Percentiles rank a stretch among this genome's conserved stretches.
Evolutionary conservation across 2,797 vertebrate species (phyloP).

Genomic region (Sarcophilus harrisii): DNA sequence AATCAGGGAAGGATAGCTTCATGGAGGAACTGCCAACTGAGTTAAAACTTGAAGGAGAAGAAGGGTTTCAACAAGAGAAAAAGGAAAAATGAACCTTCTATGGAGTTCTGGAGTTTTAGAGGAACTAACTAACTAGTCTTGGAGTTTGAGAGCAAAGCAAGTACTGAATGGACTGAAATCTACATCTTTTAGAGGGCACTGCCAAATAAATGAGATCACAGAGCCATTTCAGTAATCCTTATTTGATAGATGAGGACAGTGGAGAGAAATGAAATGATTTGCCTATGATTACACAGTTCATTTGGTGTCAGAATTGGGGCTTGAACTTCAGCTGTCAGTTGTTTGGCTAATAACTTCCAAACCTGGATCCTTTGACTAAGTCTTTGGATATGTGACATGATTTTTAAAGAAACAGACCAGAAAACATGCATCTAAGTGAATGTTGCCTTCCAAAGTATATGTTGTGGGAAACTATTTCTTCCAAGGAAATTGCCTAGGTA

Average conservation of each 20-base stretch:
- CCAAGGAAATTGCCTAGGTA: neutral
- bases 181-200: neutral
- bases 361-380: neutral
- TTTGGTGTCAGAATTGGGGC: neutral
- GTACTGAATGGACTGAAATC: neutral
- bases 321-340: neutral
- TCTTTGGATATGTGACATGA: neutral
- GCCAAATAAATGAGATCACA: neutral
- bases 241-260: neutral
- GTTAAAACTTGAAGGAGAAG: neutral
- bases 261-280: neutral
- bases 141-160: neutral
- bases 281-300: neutral
- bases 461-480: neutral
- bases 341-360: neutral
- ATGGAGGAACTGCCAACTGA: neutral
- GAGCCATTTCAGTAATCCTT: neutral
- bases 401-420: neutral
- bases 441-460: neutral
- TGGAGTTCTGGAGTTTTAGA: neutral
- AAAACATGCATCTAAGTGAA: neutral
- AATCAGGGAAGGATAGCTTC: neutral
- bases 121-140: neutral
- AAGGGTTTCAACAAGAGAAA: neutral
- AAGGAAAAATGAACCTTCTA: neutral